These are phyloP conservation scores for Dicyrtoma fusca DNA, from an alignment of 2,888 invertebrate genomes.

Conservation along the genomic window DNA sequence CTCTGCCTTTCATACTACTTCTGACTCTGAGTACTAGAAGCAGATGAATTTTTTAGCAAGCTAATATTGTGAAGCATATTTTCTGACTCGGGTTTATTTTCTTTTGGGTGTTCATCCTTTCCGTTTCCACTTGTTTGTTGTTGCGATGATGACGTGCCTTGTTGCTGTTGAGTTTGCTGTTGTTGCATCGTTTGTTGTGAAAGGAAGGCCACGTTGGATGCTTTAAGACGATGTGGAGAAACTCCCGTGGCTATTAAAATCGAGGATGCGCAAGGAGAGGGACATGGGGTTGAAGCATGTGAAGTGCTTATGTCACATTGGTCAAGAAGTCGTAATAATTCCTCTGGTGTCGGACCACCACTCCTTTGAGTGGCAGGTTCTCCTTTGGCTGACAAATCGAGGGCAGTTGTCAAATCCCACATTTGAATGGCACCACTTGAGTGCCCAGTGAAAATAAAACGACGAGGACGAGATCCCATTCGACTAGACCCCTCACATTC, in stretches of 20 bases:
- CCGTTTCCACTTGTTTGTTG: neutral
- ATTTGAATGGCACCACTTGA: constrained; percentile 91
- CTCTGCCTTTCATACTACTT: no score
- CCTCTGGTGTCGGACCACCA: constrained; percentile 91
- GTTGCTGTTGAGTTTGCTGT: neutral
- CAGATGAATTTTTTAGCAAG: no score
- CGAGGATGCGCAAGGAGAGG: constrained; percentile 71
- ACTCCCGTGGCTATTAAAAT: constrained; percentile 59
- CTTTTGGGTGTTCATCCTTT: no score
- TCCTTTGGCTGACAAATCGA: constrained; percentile 71
- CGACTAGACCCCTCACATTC: constrained; percentile 96
- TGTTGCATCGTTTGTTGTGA: constrained; percentile 53
- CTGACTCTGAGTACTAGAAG: no score
- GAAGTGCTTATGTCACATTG: constrained; percentile 90
- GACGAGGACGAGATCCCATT: constrained; percentile 82
- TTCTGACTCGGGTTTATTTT: no score
- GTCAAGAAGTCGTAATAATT: constrained; percentile 85
- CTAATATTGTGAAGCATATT: no score
- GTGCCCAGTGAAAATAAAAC: constrained; percentile 90
- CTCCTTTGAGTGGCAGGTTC: constrained; percentile 63
- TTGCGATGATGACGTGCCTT: neutral
- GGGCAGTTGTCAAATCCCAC: constrained; percentile 97
- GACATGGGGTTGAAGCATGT: constrained; percentile 75
- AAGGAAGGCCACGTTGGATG: constrained; percentile 59
- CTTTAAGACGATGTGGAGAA: constrained; percentile 58